A percentile compares a stretch with the other conserved stretches of the same genome.
phyloP scores from a whole-genome alignment of 2,888 invertebrate genomes.

The Epistrophella euchroma region DNA sequence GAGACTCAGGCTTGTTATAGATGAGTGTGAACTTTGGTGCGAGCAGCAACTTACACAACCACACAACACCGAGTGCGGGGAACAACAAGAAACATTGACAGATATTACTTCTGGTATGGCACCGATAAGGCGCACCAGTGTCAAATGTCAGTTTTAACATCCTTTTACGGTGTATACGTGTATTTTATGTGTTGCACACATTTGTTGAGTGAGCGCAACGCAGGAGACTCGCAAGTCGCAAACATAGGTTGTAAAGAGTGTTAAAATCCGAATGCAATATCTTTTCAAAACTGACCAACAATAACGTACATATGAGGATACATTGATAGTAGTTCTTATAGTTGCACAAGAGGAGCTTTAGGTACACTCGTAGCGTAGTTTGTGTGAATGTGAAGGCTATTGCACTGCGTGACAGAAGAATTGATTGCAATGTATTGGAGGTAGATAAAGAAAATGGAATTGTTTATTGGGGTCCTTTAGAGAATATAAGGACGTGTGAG shows the following conservation, averaged over 20 bases:
- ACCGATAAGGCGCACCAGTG: constrained; percentile 71
- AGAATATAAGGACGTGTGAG: constrained; percentile 23
- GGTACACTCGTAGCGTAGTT: background rate
- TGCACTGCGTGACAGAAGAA: constrained; percentile 31
- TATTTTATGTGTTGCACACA: constrained; percentile 49
- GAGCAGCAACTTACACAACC: constrained; percentile 5
- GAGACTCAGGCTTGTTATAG: background rate
- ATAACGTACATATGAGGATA: constrained; percentile 1
- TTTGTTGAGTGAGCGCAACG: background rate
- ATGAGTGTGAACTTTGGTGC: constrained; percentile 43
- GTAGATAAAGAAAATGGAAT: constrained; percentile 38
- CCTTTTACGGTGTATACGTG: constrained; percentile 43
- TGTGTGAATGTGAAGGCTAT: constrained; percentile 17
- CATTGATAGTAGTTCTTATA: too few species aligned
- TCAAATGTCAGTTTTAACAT: constrained; percentile 70
- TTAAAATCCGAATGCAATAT: constrained; percentile 44
- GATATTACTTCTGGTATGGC: constrained; percentile 74
- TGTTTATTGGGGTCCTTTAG: constrained; percentile 37
- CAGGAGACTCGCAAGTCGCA: background rate
- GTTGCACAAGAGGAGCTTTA: background rate
- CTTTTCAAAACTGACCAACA: constrained; percentile 28
- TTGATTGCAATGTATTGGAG: constrained; percentile 32
- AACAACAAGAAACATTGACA: constrained; percentile 63
- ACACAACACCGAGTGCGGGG: constrained; percentile 2
- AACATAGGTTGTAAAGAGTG: constrained; percentile 20